A percentile compares a stretch with the other conserved stretches of the same genome.
Evolutionary conservation across 2,113 vertebrate genomes (phyloP).

Genomic region (Oreocharis arfaki): DNA sequence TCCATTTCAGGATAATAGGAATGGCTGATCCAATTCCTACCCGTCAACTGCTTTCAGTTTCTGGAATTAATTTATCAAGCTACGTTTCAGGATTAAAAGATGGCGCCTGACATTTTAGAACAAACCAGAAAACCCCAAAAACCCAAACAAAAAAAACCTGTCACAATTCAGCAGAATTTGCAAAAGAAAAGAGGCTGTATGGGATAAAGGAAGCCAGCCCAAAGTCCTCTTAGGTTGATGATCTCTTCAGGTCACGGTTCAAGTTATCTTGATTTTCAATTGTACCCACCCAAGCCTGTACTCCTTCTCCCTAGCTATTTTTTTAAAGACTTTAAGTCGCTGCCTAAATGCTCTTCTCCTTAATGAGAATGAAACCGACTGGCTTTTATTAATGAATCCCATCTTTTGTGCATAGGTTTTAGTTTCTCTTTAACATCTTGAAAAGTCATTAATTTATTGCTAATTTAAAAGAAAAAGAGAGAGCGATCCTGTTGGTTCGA

Average conservation of each 20-base stretch:
- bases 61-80: slow-evolving; percentile 69
- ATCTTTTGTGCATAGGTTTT: slow-evolving; percentile 68
- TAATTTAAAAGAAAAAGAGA: slow-evolving; percentile 53
- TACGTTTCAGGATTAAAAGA: slow-evolving; percentile 59
- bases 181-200: slow-evolving; percentile 45
- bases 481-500: slow-evolving; percentile 43
- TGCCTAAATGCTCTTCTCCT: slow-evolving; percentile 60
- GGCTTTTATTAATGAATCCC: slow-evolving; percentile 59
- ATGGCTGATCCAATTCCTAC: slow-evolving; percentile 40
- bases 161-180: slow-evolving; percentile 55
- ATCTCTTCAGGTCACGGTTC: slow-evolving; percentile 69
- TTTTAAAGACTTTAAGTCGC: slow-evolving; percentile 43
- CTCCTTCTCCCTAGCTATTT: slow-evolving; percentile 39
- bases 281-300: slow-evolving; percentile 41
- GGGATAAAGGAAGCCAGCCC: slow-evolving; percentile 45
- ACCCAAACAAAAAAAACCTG: slow-evolving; percentile 54
- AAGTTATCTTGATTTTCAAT: slow-evolving; percentile 70
- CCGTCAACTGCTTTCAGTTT: slow-evolving; percentile 39
- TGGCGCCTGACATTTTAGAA: slow-evolving; percentile 46
- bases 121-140: slow-evolving; percentile 52
- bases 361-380: slow-evolving; percentile 57
- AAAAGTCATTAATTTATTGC: slow-evolving; percentile 77
- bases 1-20: slow-evolving; percentile 37
- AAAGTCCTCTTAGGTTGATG: slow-evolving; percentile 65
- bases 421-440: slow-evolving; percentile 51